Base-by-base conservation (phyloP, 1,140 invertebrate species). In the Diabrotica virgifera region DNA sequence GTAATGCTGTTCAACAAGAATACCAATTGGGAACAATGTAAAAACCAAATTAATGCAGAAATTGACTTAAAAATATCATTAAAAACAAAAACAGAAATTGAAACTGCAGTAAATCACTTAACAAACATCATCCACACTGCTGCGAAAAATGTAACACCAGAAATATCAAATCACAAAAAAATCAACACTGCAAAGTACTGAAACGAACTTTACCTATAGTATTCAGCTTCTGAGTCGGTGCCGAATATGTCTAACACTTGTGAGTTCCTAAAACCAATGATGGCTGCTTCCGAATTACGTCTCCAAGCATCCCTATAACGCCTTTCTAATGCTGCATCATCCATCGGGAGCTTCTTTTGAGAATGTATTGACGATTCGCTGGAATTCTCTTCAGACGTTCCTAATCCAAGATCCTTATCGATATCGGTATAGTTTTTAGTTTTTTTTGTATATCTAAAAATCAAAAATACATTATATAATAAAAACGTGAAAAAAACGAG, bases 391-490 rank as follows among this genome's bases (percentile, higher is more conserved):
- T 86, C 91, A 0, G 91, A 94, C 5, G 93, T 95, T 0, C 93
- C 93, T 0, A 96, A 79, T 0, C 93, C 93, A 5, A 90, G 82
- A 77, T 96, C 93, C 77, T 93, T 91, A 38, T 96, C 93, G 38
- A 86, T 76, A 70, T 79, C 58, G 37, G 83, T 78, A 76, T 85
- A 87, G 3, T 81, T 82, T 74, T 87, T 87, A 53, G 85, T 85
- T 52, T 54, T 74, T 72, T 72, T 76, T 0, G 40, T 56, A 52
- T 69, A 73, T 51, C 66, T 65, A 50, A 70, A 67, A 46, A 24
- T 24, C 4, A 24, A 24, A 1, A 24, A 1, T 2, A 24, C 1
- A 24, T 24, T 24, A 24, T 24, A 2, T 24, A 24, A 24, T 24
- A 24, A 24, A 24, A 24, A 24, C 24, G 24, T 24, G 4, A 24